Conservation (phyloP, 2,113 vertebrate species). For the Cariama cristata region DNA sequence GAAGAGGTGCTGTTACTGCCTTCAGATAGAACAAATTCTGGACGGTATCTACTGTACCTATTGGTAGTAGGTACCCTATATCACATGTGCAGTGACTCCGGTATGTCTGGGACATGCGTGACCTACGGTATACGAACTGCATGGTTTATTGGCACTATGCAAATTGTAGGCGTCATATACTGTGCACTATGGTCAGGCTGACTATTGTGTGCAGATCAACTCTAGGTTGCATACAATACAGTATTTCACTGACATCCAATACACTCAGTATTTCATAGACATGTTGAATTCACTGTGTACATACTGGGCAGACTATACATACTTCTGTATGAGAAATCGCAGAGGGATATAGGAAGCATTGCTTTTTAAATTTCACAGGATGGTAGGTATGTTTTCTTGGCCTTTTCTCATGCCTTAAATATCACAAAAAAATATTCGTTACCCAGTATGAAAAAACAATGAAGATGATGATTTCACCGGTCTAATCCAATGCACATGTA, state of each 20-base stretch:
- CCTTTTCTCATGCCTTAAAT: neutral
- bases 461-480: neutral
- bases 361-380: neutral
- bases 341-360: neutral
- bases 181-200: neutral
- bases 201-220: no score
- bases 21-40: neutral
- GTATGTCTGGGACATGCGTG: neutral
- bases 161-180: fast-evolving
- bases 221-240: neutral
- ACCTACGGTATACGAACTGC: neutral
- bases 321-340: neutral
- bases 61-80: neutral
- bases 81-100: neutral
- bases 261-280: neutral
- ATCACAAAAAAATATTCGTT: neutral
- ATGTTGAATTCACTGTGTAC: neutral
- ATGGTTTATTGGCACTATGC: neutral
- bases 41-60: neutral
- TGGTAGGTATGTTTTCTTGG: neutral
- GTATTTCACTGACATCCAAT: neutral
- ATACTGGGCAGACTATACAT: neutral
- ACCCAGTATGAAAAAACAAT: neutral
- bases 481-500: neutral
- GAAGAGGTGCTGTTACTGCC: neutral